Conservation (phyloP, 1,140 invertebrate genomes). For the Zaprionus vittiger region DNA sequence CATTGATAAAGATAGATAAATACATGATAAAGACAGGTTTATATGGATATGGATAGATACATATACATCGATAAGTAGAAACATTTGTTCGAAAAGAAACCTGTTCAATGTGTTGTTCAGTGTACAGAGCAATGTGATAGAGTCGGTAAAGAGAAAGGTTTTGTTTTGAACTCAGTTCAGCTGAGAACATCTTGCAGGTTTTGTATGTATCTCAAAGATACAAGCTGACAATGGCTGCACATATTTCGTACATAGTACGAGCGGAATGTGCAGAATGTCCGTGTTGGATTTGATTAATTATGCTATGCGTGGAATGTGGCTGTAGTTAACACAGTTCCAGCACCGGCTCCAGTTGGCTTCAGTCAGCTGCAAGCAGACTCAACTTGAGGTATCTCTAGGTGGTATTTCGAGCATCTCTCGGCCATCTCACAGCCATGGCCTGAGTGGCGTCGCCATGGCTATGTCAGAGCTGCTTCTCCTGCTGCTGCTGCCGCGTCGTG, state of each 20-base stretch:
- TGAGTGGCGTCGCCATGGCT: neutral
- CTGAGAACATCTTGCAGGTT: too few relatives aligned
- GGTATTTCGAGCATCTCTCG: constrained; percentile 6
- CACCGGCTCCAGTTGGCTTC: neutral
- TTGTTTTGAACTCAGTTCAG: too few relatives aligned
- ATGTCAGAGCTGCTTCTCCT: neutral
- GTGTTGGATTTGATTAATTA: constrained; percentile 27
- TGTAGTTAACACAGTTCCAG: constrained; percentile 3
- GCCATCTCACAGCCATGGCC: neutral
- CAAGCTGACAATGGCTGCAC: neutral
- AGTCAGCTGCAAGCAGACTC: neutral
- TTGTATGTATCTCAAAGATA: neutral
- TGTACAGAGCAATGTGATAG: too few relatives aligned
- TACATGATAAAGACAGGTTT: neutral
- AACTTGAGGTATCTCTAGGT: neutral
- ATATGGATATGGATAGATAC: too few relatives aligned
- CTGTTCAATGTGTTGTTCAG: too few relatives aligned
- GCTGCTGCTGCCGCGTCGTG: neutral
- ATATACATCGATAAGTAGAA: too few relatives aligned
- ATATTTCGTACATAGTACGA: neutral
- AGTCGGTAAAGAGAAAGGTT: too few relatives aligned
- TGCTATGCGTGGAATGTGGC: constrained; percentile 8
- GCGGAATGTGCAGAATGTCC: neutral
- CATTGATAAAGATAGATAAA: neutral
- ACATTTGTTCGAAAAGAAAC: too few relatives aligned